Conservation (phyloP, 92 coral and sea anemone species). For the Anthopleura xanthogrammica region DNA sequence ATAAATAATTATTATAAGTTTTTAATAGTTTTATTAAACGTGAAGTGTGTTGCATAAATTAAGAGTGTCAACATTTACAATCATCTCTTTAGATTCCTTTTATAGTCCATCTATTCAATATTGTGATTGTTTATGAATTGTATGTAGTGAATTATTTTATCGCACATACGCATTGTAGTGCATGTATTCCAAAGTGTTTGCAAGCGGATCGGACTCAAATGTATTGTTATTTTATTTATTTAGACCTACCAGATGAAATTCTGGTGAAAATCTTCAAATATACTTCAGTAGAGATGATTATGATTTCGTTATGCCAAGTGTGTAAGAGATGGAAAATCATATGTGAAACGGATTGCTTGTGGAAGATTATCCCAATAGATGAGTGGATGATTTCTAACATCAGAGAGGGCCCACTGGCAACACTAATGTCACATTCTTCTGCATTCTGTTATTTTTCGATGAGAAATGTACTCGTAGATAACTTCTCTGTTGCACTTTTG, state of each 20-base stretch:
- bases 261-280: constrained; percentile 21
- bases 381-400: constrained; percentile 36
- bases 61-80: too few relatives aligned
- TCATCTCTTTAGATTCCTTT: too few relatives aligned
- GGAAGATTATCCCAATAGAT: constrained; percentile 44
- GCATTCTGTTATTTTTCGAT: neutral
- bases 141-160: neutral
- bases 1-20: too few relatives aligned
- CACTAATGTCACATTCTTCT: too few relatives aligned
- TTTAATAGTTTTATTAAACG: too few relatives aligned
- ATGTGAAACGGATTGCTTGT: constrained; percentile 38
- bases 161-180: neutral
- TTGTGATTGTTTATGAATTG: neutral
- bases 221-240: neutral
- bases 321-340: constrained; percentile 36
- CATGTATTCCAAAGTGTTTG: neutral
- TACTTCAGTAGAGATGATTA: constrained; percentile 31
- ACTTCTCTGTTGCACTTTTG: constrained; percentile 5
- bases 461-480: constrained; percentile 9
- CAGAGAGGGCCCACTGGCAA: neutral
- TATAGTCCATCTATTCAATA: too few relatives aligned
- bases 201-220: neutral
- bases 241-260: constrained; percentile 4
- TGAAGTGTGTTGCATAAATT: too few relatives aligned
- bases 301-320: constrained; percentile 26